Percentiles rank a stretch among this genome's conserved stretches.
Conservation (phyloP, 2,113 vertebrate genomes). For the Semicossyphus pulcher region DNA sequence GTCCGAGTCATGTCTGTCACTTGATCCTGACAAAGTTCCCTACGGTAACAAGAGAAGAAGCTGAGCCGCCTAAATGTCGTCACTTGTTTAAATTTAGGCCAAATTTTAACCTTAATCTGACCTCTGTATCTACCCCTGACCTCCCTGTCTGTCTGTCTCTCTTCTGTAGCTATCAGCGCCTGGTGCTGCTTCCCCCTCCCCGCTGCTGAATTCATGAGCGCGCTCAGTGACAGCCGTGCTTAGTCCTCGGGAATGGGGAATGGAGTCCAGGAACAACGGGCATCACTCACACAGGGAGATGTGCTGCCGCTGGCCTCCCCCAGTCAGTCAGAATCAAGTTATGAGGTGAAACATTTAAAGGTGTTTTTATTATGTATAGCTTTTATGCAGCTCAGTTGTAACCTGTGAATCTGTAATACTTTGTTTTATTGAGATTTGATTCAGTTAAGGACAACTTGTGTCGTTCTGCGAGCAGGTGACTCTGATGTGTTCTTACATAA, state of each 20-base stretch:
- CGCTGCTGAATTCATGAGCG: constrained; percentile 59
- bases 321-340: constrained; percentile 73
- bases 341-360: neutral
- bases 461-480: neutral
- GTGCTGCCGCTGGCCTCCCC: constrained; percentile 77
- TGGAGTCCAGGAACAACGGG: constrained; percentile 87
- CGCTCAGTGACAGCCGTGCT: constrained; percentile 9
- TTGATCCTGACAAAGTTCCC: neutral
- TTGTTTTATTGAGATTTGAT: neutral
- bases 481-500: constrained; percentile 18
- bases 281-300: constrained; percentile 83
- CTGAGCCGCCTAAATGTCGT: neutral
- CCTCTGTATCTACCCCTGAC: neutral
- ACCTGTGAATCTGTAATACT: neutral
- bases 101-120: neutral
- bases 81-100: constrained; percentile 23
- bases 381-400: neutral
- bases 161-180: constrained; percentile 5
- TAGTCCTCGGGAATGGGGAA: constrained; percentile 89
- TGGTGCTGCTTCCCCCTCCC: neutral
- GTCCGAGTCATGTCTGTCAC: neutral
- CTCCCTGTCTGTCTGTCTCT: neutral
- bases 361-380: fast-evolving
- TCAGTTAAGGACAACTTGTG: neutral
- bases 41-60: neutral